Percentiles rank a stretch among this genome's conserved stretches.
Conservation (phyloP, 2,113 vertebrate genomes). For the Nerophis lumbriciformis region DNA sequence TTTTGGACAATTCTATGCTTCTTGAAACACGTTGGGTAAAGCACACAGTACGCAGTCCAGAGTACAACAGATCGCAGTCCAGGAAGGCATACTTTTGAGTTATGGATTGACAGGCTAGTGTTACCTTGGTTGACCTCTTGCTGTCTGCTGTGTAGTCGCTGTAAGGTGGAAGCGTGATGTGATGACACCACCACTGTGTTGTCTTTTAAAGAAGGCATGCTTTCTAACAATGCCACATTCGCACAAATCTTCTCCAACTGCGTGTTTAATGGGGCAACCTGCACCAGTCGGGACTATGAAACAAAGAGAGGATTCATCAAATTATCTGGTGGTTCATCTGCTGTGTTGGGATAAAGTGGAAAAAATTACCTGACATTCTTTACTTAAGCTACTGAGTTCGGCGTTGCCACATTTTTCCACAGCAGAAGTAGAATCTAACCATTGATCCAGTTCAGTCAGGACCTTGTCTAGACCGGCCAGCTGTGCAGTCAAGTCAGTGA, state of each 20-base stretch:
- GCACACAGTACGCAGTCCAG: no score
- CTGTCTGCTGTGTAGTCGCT: slow-evolving; percentile 68
- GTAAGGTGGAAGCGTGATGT: slow-evolving; percentile 60
- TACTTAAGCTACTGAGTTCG: slow-evolving; percentile 56
- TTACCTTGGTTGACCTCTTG: slow-evolving; percentile 73
- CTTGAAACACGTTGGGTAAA: no score
- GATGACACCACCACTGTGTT: slow-evolving; percentile 59
- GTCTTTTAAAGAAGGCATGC: slow-evolving; percentile 71
- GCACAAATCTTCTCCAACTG: slow-evolving; percentile 65
- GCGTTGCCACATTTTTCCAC: slow-evolving; percentile 36
- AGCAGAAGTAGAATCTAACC: slow-evolving; percentile 54
- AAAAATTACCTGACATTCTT: slow-evolving; percentile 76
- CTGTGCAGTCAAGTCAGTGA: slow-evolving; percentile 72
- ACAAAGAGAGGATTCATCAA: slow-evolving; percentile 2
- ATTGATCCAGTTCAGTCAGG: slow-evolving; percentile 73
- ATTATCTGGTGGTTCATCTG: slow-evolving; percentile 5
- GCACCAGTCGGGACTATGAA: slow-evolving; percentile 64
- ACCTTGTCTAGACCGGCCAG: slow-evolving; percentile 70
- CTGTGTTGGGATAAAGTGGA: not conserved
- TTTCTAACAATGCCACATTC: slow-evolving; percentile 57
- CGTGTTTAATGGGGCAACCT: slow-evolving; percentile 63
- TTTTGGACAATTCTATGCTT: no score
- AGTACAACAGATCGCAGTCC: no score
- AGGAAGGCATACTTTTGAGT: no score
- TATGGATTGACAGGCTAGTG: not conserved